Evolutionary conservation across 2,888 invertebrate species (phyloP).

Genomic region (Troilus luridus): DNA sequence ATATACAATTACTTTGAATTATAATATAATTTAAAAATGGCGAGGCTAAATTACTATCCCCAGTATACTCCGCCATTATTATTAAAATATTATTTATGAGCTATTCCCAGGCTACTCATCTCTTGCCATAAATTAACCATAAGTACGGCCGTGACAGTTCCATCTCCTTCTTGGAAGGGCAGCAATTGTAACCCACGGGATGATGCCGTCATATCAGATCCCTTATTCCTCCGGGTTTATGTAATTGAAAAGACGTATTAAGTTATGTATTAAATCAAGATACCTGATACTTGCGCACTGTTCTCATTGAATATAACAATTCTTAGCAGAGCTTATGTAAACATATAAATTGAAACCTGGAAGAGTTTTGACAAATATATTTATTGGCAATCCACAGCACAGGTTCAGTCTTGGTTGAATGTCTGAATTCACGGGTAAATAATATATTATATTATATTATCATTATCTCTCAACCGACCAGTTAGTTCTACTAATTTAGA

Average conservation of each 20-base stretch:
- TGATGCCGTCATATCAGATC: background rate
- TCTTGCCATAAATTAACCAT: background rate
- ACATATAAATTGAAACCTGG: background rate
- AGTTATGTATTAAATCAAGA: background rate
- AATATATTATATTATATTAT: no score
- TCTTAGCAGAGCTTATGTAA: background rate
- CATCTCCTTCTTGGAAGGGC: conserved; percentile 9
- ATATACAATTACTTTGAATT: no score
- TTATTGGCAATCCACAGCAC: no score
- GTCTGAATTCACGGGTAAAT: no score
- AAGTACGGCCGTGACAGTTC: background rate
- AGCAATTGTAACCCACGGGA: background rate
- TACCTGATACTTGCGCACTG: background rate
- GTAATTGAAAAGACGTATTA: background rate
- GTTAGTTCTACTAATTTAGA: no score
- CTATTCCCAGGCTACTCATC: background rate
- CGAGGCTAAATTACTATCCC: background rate
- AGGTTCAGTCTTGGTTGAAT: no score
- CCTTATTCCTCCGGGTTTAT: background rate
- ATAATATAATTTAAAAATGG: background rate
- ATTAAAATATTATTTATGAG: background rate
- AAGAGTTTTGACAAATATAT: no score
- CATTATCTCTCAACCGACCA: no score
- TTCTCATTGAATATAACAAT: background rate
- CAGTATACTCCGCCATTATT: background rate